A percentile compares a stretch with the other conserved stretches of the same genome.
Evolutionary conservation across 2,888 invertebrate species (phyloP).

Genomic region (Hirtodrosophila duncani): DNA sequence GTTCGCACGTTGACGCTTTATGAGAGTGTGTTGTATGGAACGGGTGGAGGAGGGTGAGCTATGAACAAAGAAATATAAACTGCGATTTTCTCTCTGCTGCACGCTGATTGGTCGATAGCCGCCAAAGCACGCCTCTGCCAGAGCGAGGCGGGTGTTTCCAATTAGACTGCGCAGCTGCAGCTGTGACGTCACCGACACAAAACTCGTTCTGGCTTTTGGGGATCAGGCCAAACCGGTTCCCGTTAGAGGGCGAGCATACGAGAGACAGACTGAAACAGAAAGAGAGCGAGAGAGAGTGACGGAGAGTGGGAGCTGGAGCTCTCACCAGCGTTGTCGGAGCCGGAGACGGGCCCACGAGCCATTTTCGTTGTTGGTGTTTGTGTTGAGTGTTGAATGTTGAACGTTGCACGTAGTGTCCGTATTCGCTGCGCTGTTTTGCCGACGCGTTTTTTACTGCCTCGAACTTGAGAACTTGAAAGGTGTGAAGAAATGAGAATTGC

Average conservation of each 20-base stretch:
- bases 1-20: constrained; percentile 74
- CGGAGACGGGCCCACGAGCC: constrained; percentile 44
- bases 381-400: constrained; percentile 57
- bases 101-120: constrained; percentile 1
- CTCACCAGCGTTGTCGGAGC: no score
- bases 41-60: constrained; percentile 5
- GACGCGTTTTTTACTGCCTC: constrained; percentile 63
- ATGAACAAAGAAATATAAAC: no score
- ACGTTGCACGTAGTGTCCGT: constrained; percentile 47
- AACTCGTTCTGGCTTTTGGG: constrained; percentile 60
- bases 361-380: constrained; percentile 59
- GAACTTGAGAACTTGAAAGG: constrained; percentile 8
- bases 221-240: constrained; percentile 45
- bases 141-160: constrained; percentile 35
- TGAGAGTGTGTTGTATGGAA: constrained; percentile 47
- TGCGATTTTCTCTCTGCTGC: not conserved
- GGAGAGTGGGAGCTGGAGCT: no score
- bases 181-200: constrained; percentile 61
- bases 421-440: constrained; percentile 64
- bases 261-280: constrained; percentile 3
- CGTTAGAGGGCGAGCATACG: constrained; percentile 6
- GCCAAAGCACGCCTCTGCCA: constrained; percentile 41
- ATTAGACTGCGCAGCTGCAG: constrained; percentile 53
- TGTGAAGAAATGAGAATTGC: constrained; percentile 3
- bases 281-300: constrained; percentile 8